Percentiles rank a stretch among this genome's conserved stretches.
These are phyloP conservation scores for Drosophila formosana DNA, from an alignment of 2,888 invertebrate species.

Conservation along the genomic window DNA sequence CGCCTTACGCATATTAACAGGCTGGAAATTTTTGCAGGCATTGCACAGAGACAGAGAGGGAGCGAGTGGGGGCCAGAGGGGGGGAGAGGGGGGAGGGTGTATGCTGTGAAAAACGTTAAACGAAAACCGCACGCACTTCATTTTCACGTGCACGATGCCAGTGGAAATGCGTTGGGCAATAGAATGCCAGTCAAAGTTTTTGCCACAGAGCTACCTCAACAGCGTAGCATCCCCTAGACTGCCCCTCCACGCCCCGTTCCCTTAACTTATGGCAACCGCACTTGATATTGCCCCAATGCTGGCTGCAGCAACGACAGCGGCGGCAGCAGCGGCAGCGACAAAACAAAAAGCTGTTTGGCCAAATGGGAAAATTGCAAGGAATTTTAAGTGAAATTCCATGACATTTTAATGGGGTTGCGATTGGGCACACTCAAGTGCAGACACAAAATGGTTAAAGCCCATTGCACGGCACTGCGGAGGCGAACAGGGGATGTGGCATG, in stretches of 20 bases:
- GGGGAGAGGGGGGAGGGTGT: not conserved
- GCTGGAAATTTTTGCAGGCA: conserved; percentile 54
- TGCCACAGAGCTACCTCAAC: conserved; percentile 35
- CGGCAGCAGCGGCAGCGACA: conserved; percentile 23
- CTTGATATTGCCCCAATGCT: conserved; percentile 36
- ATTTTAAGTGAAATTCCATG: conserved; percentile 79
- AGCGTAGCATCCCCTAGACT: conserved; percentile 14
- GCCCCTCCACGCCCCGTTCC: not conserved
- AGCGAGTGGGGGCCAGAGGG: not conserved
- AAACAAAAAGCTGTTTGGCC: conserved; percentile 64
- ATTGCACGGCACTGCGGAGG: not conserved
- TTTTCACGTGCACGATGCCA: conserved; percentile 67
- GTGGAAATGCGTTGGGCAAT: conserved; percentile 66
- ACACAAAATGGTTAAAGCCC: conserved; percentile 21
- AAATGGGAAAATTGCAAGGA: conserved; percentile 63
- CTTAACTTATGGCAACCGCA: conserved; percentile 21
- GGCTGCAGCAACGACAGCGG: not conserved
- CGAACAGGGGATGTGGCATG: too few species aligned
- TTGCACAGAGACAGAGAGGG: too few species aligned
- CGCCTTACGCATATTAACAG: conserved; percentile 71
- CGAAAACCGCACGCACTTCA: conserved; percentile 66
- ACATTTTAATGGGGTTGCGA: conserved; percentile 75
- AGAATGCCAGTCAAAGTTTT: conserved; percentile 74
- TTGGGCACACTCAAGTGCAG: conserved; percentile 59
- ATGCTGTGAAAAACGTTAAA: conserved; percentile 46